phyloP scores from a whole-genome alignment of 2,113 vertebrate species.

The Colaptes auratus region DNA sequence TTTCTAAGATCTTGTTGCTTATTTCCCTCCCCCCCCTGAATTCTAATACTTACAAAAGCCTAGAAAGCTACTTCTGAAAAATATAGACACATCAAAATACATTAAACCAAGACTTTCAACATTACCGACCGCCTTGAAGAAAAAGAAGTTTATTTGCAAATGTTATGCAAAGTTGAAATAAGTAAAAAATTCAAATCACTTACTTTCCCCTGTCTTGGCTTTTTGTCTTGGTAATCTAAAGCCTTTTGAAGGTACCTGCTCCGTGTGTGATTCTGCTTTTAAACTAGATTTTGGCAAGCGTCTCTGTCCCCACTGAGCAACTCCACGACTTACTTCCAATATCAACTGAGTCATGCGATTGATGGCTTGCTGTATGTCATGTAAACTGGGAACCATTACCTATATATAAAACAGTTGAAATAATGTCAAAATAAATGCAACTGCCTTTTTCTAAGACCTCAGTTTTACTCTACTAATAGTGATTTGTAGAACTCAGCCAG shows the following conservation, averaged over 20 bases:
- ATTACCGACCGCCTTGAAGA: background rate
- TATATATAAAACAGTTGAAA: conserved; percentile 49
- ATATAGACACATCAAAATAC: background rate
- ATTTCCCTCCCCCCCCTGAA: background rate
- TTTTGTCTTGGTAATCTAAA: background rate
- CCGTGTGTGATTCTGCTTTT: background rate
- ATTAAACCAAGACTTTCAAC: background rate
- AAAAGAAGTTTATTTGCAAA: background rate
- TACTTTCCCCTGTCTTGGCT: conserved; percentile 60
- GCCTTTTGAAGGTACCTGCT: background rate
- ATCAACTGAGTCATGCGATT: conserved; percentile 77
- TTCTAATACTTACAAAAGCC: background rate
- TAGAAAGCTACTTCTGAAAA: background rate
- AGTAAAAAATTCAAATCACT: background rate
- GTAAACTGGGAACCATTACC: conserved; percentile 83
- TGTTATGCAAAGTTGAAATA: background rate
- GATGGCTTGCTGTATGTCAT: conserved; percentile 82
- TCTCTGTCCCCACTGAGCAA: conserved; percentile 80
- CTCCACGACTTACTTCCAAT: conserved; percentile 82
- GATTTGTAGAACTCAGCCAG: background rate
- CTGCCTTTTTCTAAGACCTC: background rate
- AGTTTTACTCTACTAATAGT: background rate
- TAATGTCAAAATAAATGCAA: background rate
- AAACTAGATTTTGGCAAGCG: conserved; percentile 25
- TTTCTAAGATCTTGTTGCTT: background rate